These are phyloP conservation scores for Tetramorium alpestre DNA, from an alignment of 1,140 invertebrate genomes.

Conservation along the genomic window DNA sequence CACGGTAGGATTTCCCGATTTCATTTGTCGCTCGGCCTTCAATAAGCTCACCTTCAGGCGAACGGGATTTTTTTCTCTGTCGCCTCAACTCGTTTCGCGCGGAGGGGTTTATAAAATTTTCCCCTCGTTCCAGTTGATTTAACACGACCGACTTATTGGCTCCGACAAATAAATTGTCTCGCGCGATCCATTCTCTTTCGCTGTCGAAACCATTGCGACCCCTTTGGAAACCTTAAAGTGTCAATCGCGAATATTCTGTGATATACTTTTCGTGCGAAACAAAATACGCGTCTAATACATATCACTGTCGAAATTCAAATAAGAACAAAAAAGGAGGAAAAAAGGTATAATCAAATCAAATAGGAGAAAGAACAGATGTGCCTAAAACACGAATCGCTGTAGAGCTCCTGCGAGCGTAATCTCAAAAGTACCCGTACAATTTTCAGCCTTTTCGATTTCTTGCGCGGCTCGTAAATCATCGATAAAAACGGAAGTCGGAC, in stretches of 20 bases:
- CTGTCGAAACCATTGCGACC: neutral
- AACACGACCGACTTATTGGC: slow-evolving; percentile 29
- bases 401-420: neutral
- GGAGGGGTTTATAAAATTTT: slow-evolving; percentile 68
- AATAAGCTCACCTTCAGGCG: slow-evolving; percentile 43
- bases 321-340: neutral
- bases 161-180: slow-evolving; percentile 62
- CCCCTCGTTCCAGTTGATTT: slow-evolving; percentile 57
- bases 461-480: slow-evolving; percentile 76
- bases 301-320: neutral
- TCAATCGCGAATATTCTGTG: neutral
- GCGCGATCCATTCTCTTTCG: neutral
- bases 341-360: neutral
- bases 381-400: neutral
- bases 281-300: neutral
- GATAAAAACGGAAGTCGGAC: slow-evolving; percentile 66
- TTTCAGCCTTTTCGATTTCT: neutral
- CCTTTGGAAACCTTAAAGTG: neutral
- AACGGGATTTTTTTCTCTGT: slow-evolving; percentile 28
- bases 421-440: slow-evolving; percentile 1
- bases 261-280: neutral
- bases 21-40: slow-evolving; percentile 56
- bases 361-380: neutral
- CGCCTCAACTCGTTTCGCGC: neutral
- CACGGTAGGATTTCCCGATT: slow-evolving; percentile 55